Evolutionary conservation across 64 coral and sea anemone genomes (phyloP).

Genomic region (Dendrophyllia cribrosa): DNA sequence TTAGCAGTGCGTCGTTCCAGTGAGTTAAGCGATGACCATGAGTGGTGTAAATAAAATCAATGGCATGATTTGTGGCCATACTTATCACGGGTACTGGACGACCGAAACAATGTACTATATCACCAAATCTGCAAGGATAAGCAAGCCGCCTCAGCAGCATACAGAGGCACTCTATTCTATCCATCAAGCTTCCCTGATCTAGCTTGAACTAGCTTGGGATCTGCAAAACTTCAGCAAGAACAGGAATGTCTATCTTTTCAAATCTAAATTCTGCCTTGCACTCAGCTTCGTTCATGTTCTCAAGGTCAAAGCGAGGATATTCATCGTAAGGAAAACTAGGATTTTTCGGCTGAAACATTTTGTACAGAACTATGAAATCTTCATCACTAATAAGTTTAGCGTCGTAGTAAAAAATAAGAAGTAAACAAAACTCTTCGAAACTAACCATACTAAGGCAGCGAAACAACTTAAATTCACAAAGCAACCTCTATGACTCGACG

Average conservation of each 20-base stretch:
- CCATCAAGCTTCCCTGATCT: background rate
- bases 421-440: background rate
- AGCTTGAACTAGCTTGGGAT: background rate
- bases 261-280: constrained; percentile 48
- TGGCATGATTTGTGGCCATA: constrained; percentile 12
- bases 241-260: constrained; percentile 16
- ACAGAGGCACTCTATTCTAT: constrained; percentile 6
- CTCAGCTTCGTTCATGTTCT: background rate
- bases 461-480: background rate
- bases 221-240: constrained; percentile 21
- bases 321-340: background rate
- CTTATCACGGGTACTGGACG: background rate
- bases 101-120: background rate
- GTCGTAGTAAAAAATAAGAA: constrained; percentile 1
- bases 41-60: background rate
- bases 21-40: constrained; percentile 21
- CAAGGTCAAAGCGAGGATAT: background rate
- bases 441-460: background rate
- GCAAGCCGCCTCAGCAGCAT: constrained; percentile 9
- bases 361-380: background rate
- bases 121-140: background rate
- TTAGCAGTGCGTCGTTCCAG: constrained; percentile 18
- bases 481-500: background rate
- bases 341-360: background rate
- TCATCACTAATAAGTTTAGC: background rate